A percentile compares a stretch with the other conserved stretches of the same genome.
Conservation (phyloP, 2,888 invertebrate species). For the Nomada ruficornis region DNA sequence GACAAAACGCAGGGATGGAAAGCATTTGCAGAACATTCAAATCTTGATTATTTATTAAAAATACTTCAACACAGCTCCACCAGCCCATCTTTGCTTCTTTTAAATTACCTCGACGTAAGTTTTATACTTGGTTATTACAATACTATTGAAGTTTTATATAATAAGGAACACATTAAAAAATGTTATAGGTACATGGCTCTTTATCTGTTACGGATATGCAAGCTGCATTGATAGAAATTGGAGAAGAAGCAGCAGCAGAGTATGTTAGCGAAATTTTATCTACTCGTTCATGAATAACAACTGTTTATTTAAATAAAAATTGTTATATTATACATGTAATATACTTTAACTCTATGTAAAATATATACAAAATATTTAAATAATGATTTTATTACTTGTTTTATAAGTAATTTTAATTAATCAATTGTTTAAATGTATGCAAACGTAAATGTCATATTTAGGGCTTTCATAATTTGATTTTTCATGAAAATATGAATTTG, state of each 20-base stretch:
- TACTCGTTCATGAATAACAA: constrained; percentile 3
- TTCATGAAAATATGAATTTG: too few species aligned
- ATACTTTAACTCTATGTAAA: neutral
- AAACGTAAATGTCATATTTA: too few species aligned
- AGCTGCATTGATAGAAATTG: constrained; percentile 81
- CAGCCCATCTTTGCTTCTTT: constrained; percentile 86
- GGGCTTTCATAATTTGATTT: too few species aligned
- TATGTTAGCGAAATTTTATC: constrained; percentile 35
- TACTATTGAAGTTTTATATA: neutral
- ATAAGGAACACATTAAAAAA: constrained; percentile 23
- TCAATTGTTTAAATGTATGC: too few species aligned
- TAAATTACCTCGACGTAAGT: constrained; percentile 84
- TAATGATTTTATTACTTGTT: neutral
- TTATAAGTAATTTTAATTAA: too few species aligned
- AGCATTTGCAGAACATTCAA: constrained; percentile 86
- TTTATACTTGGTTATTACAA: constrained; percentile 14
- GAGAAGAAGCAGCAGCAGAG: constrained; percentile 80
- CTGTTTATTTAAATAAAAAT: neutral
- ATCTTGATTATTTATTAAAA: constrained; percentile 85
- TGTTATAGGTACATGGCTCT: constrained; percentile 71
- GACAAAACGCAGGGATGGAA: constrained; percentile 87
- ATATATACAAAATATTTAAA: constrained; percentile 13
- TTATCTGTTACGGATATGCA: constrained; percentile 74
- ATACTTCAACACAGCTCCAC: constrained; percentile 84
- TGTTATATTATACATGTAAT: neutral